Evolutionary conservation across 1,140 invertebrate species (phyloP).

Genomic region (Microvelia longipes): DNA sequence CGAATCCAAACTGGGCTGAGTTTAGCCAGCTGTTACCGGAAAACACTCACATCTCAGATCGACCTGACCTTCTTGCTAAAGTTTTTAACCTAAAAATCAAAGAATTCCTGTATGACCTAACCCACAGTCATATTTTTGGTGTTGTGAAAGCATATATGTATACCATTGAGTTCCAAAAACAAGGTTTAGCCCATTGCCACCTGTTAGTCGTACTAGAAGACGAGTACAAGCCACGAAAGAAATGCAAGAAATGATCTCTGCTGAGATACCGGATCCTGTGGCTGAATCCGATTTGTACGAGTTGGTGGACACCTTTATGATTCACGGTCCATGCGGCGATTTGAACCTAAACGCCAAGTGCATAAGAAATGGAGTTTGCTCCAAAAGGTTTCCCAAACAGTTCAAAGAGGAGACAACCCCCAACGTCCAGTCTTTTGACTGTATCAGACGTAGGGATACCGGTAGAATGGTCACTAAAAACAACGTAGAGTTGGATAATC

Average conservation of each 20-base stretch:
- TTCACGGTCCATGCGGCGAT: background rate
- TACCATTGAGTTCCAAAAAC: background rate
- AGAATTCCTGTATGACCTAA: background rate
- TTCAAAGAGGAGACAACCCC: background rate
- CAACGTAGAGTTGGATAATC: background rate
- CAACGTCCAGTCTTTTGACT: background rate
- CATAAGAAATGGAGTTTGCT: background rate
- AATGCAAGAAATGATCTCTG: background rate
- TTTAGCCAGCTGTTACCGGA: background rate
- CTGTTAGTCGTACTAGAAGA: too few species aligned
- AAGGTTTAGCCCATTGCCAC: background rate
- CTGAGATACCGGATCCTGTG: background rate
- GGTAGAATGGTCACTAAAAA: background rate
- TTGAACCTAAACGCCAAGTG: background rate
- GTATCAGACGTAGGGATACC: background rate
- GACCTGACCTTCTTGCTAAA: background rate
- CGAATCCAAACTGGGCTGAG: background rate
- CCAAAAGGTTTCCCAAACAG: background rate
- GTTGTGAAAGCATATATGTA: background rate
- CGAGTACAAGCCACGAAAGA: background rate
- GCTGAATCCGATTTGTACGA: background rate
- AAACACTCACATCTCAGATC: background rate
- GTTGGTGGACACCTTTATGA: background rate
- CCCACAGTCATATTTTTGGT: background rate
- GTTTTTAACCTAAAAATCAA: background rate